Conservation (phyloP, 2,113 vertebrate species). For the Irena cyanogastra region DNA sequence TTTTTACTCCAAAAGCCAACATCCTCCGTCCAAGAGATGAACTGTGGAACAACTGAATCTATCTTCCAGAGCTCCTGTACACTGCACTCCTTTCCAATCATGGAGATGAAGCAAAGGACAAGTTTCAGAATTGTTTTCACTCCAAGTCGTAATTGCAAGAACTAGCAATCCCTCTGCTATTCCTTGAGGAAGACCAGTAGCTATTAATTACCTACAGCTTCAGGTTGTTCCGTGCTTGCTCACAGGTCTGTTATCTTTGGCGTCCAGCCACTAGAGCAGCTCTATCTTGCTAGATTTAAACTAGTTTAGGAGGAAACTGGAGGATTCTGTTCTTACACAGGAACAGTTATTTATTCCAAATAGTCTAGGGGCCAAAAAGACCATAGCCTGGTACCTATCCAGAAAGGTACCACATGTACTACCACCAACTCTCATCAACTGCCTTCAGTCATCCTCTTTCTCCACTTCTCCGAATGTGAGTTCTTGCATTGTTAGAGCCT, state of each 20-base stretch:
- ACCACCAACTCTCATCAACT: neutral
- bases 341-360: neutral
- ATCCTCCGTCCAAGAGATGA: neutral
- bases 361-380: neutral
- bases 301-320: neutral
- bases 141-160: neutral
- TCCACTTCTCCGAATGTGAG: neutral
- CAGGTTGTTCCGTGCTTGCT: neutral
- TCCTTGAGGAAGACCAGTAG: neutral
- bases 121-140: neutral
- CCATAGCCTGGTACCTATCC: neutral
- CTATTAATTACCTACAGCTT: neutral
- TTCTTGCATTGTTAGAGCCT: neutral
- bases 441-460: neutral
- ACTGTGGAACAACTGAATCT: accelerated
- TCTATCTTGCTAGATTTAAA: neutral
- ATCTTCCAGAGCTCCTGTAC: neutral
- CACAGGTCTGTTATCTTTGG: neutral
- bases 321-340: neutral
- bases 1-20: neutral
- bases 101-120: neutral
- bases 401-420: neutral
- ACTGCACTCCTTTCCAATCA: accelerated
- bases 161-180: neutral
- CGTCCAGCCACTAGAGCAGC: neutral